Conservation (phyloP, 2,888 invertebrate genomes). For the Caenorhabditis panamensis region DNA sequence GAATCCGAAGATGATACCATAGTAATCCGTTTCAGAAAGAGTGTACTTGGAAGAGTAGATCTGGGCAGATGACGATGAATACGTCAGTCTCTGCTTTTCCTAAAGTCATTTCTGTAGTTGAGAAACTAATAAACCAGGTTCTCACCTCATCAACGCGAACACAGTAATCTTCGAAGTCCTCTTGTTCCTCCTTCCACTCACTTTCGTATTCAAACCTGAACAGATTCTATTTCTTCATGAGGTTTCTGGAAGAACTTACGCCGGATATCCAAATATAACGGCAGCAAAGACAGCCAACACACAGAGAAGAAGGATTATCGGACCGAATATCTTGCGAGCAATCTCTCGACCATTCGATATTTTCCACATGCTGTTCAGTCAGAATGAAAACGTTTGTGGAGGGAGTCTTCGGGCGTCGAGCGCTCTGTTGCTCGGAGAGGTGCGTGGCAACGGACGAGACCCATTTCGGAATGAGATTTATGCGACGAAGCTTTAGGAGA, state of each 20-base stretch:
- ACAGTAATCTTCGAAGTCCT: conserved; percentile 18
- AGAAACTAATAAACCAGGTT: neutral
- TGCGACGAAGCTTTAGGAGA: neutral
- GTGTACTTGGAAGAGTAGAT: conserved; percentile 37
- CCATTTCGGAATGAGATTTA: neutral
- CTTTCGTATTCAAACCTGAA: conserved; percentile 38
- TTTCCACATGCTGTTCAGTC: conserved; percentile 8
- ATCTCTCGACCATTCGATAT: conserved; percentile 12
- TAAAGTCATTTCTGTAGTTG: no score
- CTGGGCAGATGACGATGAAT: conserved; percentile 16
- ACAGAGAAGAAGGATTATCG: conserved; percentile 9
- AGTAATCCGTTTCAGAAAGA: conserved; percentile 9
- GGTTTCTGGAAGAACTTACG: conserved; percentile 14
- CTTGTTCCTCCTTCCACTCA: conserved; percentile 38
- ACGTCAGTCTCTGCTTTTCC: conserved; percentile 21
- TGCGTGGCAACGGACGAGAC: neutral
- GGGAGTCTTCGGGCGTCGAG: neutral
- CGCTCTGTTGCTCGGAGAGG: neutral
- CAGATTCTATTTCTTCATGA: neutral
- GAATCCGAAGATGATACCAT: conserved; percentile 37
- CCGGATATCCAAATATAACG: conserved; percentile 25
- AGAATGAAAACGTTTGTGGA: neutral
- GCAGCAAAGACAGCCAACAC: conserved; percentile 18
- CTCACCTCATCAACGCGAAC: conserved; percentile 17
- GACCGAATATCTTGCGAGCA: conserved; percentile 21